phyloP scores from a whole-genome alignment of 2,113 vertebrate genomes.

The Centropristis striata region DNA sequence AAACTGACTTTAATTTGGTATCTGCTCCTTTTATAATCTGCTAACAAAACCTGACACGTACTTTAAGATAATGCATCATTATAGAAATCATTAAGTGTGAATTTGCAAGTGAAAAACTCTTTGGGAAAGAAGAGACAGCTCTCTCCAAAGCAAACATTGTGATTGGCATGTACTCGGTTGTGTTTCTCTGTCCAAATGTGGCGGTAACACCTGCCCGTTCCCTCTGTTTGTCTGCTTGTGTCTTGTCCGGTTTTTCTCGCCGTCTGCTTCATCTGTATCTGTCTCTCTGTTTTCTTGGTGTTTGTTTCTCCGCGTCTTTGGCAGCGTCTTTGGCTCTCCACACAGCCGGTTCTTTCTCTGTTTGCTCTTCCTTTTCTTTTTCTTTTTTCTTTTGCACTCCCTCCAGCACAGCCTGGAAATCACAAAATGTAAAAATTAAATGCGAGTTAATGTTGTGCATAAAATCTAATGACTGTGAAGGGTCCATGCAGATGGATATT shows the following conservation, averaged over 20 bases:
- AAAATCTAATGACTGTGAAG: neutral
- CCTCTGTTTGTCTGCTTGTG: constrained; percentile 63
- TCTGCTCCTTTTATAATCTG: neutral
- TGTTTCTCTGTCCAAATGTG: constrained; percentile 50
- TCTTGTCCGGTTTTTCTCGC: constrained; percentile 59
- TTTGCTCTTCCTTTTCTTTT: constrained; percentile 28
- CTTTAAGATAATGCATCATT: neutral
- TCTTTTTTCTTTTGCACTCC: neutral
- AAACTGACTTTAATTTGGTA: too few relatives aligned
- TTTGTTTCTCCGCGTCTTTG: constrained; percentile 54
- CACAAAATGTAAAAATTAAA: constrained; percentile 2
- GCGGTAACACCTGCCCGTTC: constrained; percentile 61
- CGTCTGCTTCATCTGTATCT: constrained; percentile 66
- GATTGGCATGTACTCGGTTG: constrained; percentile 51
- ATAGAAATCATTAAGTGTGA: neutral
- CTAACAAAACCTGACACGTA: neutral
- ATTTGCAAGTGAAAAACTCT: constrained; percentile 18
- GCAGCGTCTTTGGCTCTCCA: constrained; percentile 43
- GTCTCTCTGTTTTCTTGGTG: constrained; percentile 51
- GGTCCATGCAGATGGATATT: neutral
- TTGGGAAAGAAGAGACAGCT: constrained; percentile 11
- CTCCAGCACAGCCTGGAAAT: constrained; percentile 15
- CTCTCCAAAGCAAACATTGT: constrained; percentile 43
- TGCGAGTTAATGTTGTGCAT: neutral
- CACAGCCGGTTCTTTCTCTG: constrained; percentile 8